These are phyloP conservation scores for Chelonoidis abingdonii DNA, from an alignment of 2,113 vertebrate genomes.

Conservation along the genomic window DNA sequence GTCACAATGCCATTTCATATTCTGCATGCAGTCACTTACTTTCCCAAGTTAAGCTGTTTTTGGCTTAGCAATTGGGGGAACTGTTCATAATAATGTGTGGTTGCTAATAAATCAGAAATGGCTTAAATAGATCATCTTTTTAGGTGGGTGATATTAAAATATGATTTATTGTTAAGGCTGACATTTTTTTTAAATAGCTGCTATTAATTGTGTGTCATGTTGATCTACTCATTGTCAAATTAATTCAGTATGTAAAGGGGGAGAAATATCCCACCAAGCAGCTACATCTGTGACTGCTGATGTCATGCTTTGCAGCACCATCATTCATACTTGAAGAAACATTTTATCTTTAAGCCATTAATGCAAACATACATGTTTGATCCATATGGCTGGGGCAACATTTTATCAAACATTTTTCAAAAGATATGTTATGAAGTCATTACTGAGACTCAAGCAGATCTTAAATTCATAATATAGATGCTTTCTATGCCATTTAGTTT, in stretches of 20 bases:
- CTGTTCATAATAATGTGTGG: not conserved
- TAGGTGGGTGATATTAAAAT: constrained; percentile 16
- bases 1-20: not conserved
- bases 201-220: constrained; percentile 16
- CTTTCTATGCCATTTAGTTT: not conserved
- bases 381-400: not conserved
- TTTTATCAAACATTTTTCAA: not conserved
- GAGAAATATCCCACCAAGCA: constrained; percentile 32
- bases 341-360: not conserved
- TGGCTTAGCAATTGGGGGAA: not conserved
- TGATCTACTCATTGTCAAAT: constrained; percentile 41
- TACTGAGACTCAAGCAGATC: not conserved
- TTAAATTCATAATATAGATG: not conserved
- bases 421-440: not conserved
- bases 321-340: constrained; percentile 18
- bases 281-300: not conserved
- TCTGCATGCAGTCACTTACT: not conserved
- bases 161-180: not conserved
- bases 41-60: not conserved
- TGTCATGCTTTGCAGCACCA: constrained; percentile 22
- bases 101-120: constrained; percentile 63
- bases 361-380: not conserved
- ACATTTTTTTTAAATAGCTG: constrained; percentile 3
- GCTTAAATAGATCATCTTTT: constrained; percentile 34
- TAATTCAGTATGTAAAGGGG: not conserved